phyloP scores from a whole-genome alignment of 2,113 vertebrate genomes.

The Nasalis larvatus region DNA sequence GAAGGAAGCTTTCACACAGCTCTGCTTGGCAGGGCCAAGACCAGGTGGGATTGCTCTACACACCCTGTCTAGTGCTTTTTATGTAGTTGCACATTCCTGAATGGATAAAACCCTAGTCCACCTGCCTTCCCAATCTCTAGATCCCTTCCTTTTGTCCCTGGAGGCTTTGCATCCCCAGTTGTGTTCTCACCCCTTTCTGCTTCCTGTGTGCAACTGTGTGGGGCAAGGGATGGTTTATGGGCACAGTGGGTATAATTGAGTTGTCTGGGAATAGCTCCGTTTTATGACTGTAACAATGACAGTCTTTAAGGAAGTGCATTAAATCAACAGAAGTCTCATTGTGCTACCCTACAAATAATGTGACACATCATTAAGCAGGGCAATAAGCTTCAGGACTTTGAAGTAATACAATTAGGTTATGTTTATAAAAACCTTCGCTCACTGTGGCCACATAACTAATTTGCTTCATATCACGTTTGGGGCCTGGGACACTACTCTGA shows the following conservation, averaged over 20 bases:
- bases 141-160: not conserved
- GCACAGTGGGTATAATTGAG: conserved; percentile 83
- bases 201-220: accelerated
- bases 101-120: not conserved
- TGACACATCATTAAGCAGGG: conserved; percentile 88
- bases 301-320: conserved; percentile 88
- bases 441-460: conserved; percentile 72
- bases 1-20: not conserved
- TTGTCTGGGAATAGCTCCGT: conserved; percentile 81
- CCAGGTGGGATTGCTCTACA: accelerated
- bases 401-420: conserved; percentile 88
- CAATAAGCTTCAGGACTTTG: conserved; percentile 87
- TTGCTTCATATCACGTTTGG: conserved; percentile 53
- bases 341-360: conserved; percentile 86
- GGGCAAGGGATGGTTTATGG: conserved; percentile 68
- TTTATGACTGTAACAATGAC: conserved; percentile 86
- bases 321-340: conserved; percentile 86
- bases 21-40: not conserved
- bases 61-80: accelerated
- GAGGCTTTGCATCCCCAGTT: too few relatives aligned
- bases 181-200: not conserved
- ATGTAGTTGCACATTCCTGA: accelerated
- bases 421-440: conserved; percentile 84
- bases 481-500: not conserved
- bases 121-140: not conserved